Base-by-base conservation (phyloP, 2,797 vertebrate species). In the Girardinus metallicus region DNA sequence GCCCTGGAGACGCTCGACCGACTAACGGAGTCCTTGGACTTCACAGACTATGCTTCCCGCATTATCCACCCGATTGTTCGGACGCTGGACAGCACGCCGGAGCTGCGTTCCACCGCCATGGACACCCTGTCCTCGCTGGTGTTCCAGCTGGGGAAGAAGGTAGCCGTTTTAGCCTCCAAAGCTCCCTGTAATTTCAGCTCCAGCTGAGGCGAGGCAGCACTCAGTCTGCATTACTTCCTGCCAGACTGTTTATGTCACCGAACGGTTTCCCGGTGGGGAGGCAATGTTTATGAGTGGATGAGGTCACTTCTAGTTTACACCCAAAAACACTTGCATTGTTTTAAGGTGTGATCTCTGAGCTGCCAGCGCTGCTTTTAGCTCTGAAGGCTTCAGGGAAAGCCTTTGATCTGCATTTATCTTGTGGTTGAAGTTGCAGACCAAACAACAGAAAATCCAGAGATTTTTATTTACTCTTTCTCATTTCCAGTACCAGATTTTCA, bases 71-170 rank as follows among this genome's bases (percentile, higher is more conserved):
- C 99, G 0, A 99, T 99, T 0, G 98, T 99, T 2, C 95, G 98
- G 39, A 97, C 98, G 0, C 96, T 99, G 4, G 98, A 99, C 85
- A 96, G 96, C 89, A 98, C 98, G 81, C 97, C 98, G 1, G 98
- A 99, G 87, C 95, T 99, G 47, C 94, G 98, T 78, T 94, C 94
- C 90, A 98, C 98, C 9, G 96, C 97, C 70, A 99, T 99, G 98
- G 98, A 99, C 96, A 99, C 98, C 0, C 93, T 99, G 87, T 99
- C 99, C 81, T 99, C 98, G 0, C 94, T 99, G 5, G 98, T 99
- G 21, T 99, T 99, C 92, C 99, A 99, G 84, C 91, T 99, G 85
- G 99, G 99, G 74, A 99, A 99, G 93, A 99, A 99, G 98, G 98
- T 99, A 94, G 79, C 79, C 81, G 3, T 64, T 46, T 64, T 44